Evolutionary conservation across 2,797 vertebrate genomes (phyloP).

Genomic region (Pristis pectinata): DNA sequence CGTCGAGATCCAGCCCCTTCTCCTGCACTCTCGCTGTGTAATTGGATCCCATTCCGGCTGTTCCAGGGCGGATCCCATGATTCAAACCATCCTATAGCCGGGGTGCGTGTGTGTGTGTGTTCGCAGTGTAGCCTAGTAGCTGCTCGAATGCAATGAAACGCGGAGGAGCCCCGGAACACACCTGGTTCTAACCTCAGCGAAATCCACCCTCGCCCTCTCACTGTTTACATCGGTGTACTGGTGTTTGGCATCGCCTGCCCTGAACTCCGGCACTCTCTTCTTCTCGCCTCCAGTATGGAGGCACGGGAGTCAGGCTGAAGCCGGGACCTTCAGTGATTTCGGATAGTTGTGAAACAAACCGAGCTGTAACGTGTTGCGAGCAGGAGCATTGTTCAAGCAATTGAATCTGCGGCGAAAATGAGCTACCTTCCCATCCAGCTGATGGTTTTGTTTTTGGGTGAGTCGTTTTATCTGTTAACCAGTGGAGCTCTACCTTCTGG

Average conservation of each 20-base stretch:
- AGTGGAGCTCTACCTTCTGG: neutral
- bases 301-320: neutral
- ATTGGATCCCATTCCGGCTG: neutral
- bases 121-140: neutral
- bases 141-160: neutral
- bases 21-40: neutral
- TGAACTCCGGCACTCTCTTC: neutral
- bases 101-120: no score
- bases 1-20: neutral
- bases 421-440: neutral
- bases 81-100: neutral
- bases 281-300: neutral
- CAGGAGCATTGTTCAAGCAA: neutral
- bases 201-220: neutral
- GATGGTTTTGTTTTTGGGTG: neutral
- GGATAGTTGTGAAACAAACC: neutral
- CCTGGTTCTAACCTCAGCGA: neutral
- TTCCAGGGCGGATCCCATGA: constrained; percentile 21
- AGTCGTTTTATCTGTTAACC: neutral
- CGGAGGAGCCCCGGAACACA: neutral
- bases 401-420: neutral
- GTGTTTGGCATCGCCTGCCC: neutral
- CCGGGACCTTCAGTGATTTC: neutral
- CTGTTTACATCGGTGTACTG: neutral
- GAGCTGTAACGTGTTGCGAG: neutral